Percentiles rank a stretch among this genome's conserved stretches.
phyloP scores from a whole-genome alignment of 2,888 invertebrate genomes.

The Drosophila paramelanica region DNA sequence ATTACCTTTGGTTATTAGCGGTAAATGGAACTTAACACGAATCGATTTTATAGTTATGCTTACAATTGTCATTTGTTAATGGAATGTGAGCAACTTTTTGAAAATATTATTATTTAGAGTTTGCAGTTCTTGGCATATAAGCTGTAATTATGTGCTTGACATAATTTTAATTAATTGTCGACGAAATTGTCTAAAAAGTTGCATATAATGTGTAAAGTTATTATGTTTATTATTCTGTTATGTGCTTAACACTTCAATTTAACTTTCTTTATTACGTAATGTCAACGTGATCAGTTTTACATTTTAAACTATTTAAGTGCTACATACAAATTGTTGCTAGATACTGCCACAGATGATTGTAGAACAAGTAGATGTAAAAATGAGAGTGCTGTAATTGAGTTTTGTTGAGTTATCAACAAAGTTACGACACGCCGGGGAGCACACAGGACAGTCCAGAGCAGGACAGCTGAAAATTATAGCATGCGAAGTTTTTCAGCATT shows the following conservation, averaged over 20 bases:
- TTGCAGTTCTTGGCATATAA: too few species aligned
- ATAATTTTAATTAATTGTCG: neutral
- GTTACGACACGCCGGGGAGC: constrained; percentile 49
- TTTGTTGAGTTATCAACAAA: constrained; percentile 61
- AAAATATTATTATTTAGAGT: too few species aligned
- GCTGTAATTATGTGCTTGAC: neutral
- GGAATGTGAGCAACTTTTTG: neutral
- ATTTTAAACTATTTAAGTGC: constrained; percentile 18
- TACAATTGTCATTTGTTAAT: neutral
- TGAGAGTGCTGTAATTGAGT: constrained; percentile 70
- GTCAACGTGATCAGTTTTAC: constrained; percentile 34
- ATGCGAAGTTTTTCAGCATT: constrained; percentile 37
- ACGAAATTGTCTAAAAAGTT: too few species aligned
- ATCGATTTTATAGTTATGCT: constrained; percentile 37
- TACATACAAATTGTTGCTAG: neutral
- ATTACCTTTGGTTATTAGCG: constrained; percentile 13
- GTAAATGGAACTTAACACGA: constrained; percentile 18
- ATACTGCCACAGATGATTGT: neutral
- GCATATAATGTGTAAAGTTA: too few species aligned
- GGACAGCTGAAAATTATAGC: constrained; percentile 34
- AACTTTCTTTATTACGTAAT: neutral
- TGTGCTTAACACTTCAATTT: neutral
- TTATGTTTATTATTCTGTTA: neutral
- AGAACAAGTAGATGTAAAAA: constrained; percentile 5
- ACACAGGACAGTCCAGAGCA: constrained; percentile 11